Evolutionary conservation across 2,888 invertebrate genomes (phyloP), one percentile per base, ranked within the genome.

Genomic region (Gymnocheta viridis): DNA sequence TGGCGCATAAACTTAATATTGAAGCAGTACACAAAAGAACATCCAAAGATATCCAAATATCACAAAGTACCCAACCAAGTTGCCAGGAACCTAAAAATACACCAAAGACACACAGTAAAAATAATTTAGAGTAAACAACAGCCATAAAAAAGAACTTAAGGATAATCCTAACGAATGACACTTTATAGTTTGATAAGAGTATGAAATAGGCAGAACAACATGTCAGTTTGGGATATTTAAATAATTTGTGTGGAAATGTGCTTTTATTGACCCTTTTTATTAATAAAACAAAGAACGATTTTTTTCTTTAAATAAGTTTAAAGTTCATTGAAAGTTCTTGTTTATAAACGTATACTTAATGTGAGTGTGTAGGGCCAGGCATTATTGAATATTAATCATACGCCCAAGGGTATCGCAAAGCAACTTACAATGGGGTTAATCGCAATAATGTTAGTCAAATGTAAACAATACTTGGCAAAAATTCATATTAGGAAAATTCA

Each of bases 11-110:
- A 87, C 98, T 98, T 41, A 98, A 93, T 89, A 98, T 98, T 78
- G 98, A 98, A 0, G 98, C 97, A 0, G 98, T 98, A 92, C 98
- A 98, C 69, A 98, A 94, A 83, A 98, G 94, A 72, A 98, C 97
- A 92, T 98, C 98, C 92, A 94, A 94, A 87, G 97, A 98, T 86
- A 98, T 96, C 98, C 98, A 98, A 86, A 96, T 95, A 90, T 96
- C 96, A 90, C 96, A 96, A 60, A 98, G 94, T 85, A 97, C 94
- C 94, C 96, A 95, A 49, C 98, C 98, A 51, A 98, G 94, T 89
- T 96, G 95, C 99, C 99, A 99, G 88, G 94, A 94, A 87, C 96
- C 96, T 95, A 92, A 35, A 91, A 92, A 32, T 29, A 29, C 17
- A 27, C 54, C 9, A 62, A 76, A 12, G 32, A 29, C n/a, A 19